Base-by-base conservation (phyloP, 2,888 invertebrate species). In the Spisula solida region DNA sequence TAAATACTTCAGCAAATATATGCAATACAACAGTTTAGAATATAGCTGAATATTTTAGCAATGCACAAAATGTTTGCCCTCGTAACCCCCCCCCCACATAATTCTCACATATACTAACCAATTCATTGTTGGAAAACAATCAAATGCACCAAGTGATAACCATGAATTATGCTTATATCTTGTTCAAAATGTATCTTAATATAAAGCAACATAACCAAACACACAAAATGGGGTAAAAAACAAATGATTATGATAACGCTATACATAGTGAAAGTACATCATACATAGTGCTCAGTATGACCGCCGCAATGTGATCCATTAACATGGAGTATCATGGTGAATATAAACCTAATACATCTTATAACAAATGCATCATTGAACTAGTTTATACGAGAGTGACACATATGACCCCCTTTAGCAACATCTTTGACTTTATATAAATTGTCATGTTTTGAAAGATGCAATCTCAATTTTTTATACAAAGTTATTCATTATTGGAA, bases 131-230 rank as follows among this genome's bases (percentile, higher is more conserved):
- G 41, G 25, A 25, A 66, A 25, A 12, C 0, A 25, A 66, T 25
- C 10, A 25, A 41, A 66, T 66, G 60, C 60, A 66, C 60, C 60
- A 66, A 66, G 25, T 66, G 60, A 66, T 25, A 25, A 25, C 10
- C 10, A 66, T 66, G 60, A n/a, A n/a, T 66, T 51, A 51, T 51
- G 51, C 51, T 51, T 5, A 51, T 51, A 16, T 10, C 25, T 66
- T 66, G 60, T 66, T 66, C 60, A 66, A 66, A 66, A 66, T 66
- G 25, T 66, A n/a, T 56, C n/a, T 6, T 20, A 20, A 56, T 56
- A 56, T 1, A 56, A 56, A 56, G n/a, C n/a, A 60, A 60, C 14
- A 25, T 60, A 66, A 66, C 8, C 25, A 66, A 66, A n/a, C 20
- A 66, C 4, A 66, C 4, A 1, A 66, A 66, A n/a, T 25, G 25